phyloP scores from a whole-genome alignment of 2,888 invertebrate species.

The Tanaodytes sp. region DNA sequence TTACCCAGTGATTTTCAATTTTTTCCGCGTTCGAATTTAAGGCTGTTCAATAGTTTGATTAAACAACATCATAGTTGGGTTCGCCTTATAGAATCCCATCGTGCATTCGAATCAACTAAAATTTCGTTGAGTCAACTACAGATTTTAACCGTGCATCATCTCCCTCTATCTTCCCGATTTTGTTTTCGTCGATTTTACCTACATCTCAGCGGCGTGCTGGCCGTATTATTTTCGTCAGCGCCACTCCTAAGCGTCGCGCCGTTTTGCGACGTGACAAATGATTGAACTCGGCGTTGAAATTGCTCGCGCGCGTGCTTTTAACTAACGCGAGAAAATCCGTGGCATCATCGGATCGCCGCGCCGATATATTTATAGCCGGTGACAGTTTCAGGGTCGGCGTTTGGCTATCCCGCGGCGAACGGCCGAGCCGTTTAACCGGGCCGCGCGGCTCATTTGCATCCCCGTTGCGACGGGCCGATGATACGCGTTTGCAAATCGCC shows the following conservation, averaged over 20 bases:
- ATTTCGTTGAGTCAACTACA: too few species aligned
- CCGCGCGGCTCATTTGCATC: conserved; percentile 15
- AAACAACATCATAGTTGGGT: too few species aligned
- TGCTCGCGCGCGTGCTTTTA: conserved; percentile 18
- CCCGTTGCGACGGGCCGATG: neutral
- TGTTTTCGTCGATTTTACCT: conserved; percentile 24
- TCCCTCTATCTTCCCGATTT: too few species aligned
- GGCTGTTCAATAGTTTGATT: too few species aligned
- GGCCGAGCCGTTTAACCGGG: too few species aligned
- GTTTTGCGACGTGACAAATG: conserved; percentile 44
- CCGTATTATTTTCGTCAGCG: conserved; percentile 33
- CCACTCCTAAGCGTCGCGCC: conserved; percentile 18
- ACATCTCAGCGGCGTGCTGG: conserved; percentile 10
- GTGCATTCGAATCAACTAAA: too few species aligned
- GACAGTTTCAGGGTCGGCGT: conserved; percentile 30
- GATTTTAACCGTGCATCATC: too few species aligned
- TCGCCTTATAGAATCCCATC: too few species aligned
- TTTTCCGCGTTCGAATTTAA: too few species aligned
- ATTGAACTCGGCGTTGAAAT: conserved; percentile 44
- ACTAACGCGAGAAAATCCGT: conserved; percentile 19
- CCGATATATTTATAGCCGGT: too few species aligned
- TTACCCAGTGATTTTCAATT: too few species aligned
- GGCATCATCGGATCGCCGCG: conserved; percentile 12
- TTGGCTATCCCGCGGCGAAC: neutral
- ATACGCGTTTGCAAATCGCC: neutral